phyloP scores from a whole-genome alignment of 2,797 vertebrate species.

The Phoebastria nigripes region DNA sequence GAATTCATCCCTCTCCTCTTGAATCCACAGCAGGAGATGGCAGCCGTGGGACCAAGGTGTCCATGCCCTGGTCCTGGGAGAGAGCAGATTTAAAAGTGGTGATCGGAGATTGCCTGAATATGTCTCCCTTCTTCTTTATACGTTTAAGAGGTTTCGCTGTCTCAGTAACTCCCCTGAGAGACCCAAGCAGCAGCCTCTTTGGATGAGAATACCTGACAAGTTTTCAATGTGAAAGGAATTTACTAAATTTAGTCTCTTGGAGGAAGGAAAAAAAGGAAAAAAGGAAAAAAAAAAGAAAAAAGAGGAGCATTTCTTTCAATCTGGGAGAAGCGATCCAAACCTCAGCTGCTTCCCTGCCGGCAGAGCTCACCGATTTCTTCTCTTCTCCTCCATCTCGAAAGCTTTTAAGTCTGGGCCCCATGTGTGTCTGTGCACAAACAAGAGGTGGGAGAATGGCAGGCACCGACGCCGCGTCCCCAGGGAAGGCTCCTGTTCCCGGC shows the following conservation, averaged over 20 bases:
- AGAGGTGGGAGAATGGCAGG: background rate
- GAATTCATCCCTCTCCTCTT: background rate
- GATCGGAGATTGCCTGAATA: background rate
- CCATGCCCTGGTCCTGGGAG: background rate
- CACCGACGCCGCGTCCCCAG: background rate
- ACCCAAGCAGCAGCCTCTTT: slow-evolving; percentile 49
- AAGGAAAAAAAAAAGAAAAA: background rate
- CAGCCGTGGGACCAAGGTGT: background rate
- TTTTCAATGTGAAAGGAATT: slow-evolving; percentile 66
- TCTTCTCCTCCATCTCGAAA: slow-evolving; percentile 23
- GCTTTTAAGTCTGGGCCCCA: slow-evolving; percentile 46
- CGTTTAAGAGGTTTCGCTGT: slow-evolving; percentile 57
- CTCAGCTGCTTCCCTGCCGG: slow-evolving; percentile 33
- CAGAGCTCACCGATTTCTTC: slow-evolving; percentile 7
- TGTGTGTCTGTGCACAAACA: slow-evolving; percentile 32
- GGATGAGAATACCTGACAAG: slow-evolving; percentile 66
- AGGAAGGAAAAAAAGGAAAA: background rate
- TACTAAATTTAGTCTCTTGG: slow-evolving; percentile 62
- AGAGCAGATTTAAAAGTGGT: background rate
- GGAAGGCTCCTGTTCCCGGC: background rate
- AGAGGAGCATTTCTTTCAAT: slow-evolving; percentile 13
- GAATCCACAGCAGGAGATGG: background rate
- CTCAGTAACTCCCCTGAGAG: slow-evolving; percentile 46
- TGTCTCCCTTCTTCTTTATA: slow-evolving; percentile 35
- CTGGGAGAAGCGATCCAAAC: slow-evolving; percentile 35